A percentile compares a stretch with the other conserved stretches of the same genome.
phyloP scores from a whole-genome alignment of 2,797 vertebrate species.

The Triplophysa yarkandensis region DNA sequence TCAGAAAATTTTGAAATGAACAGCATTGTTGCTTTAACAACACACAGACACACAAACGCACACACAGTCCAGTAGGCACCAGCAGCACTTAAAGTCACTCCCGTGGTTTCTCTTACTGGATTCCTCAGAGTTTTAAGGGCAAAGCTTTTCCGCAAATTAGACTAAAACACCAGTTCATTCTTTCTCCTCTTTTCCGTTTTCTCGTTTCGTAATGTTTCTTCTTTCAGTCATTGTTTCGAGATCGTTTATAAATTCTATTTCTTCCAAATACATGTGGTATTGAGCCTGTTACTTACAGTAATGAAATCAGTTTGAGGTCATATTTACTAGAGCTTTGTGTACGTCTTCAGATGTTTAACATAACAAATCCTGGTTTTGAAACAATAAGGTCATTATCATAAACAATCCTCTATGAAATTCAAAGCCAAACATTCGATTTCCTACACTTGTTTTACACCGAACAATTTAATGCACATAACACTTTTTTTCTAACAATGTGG shows the following conservation, averaged over 20 bases:
- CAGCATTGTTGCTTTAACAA: conserved; percentile 70
- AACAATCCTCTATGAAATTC: conserved; percentile 14
- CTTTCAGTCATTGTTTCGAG: neutral
- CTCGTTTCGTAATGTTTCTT: conserved; percentile 39
- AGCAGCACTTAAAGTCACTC: conserved; percentile 61
- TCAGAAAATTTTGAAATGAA: conserved; percentile 66
- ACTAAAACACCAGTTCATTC: conserved; percentile 54
- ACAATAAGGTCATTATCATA: conserved; percentile 21
- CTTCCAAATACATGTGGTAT: conserved; percentile 31
- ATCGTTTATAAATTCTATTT: conserved; percentile 30
- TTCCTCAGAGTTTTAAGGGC: conserved; percentile 62
- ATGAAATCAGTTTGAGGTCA: conserved; percentile 34
- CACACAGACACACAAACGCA: conserved; percentile 47
- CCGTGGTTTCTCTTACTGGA: conserved; percentile 63
- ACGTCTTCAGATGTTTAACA: conserved; percentile 21
- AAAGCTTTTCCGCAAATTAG: conserved; percentile 58
- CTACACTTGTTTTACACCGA: neutral
- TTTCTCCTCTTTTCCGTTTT: conserved; percentile 57
- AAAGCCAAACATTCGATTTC: conserved; percentile 8
- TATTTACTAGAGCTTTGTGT: neutral
- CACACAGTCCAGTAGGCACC: conserved; percentile 63
- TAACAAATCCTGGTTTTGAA: neutral
- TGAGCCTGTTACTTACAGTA: conserved; percentile 36
- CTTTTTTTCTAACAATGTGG: conserved; percentile 5
- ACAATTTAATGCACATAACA: neutral